Base-by-base conservation (phyloP, 92 coral and sea anemone species). In the Galaxea fascicularis region DNA sequence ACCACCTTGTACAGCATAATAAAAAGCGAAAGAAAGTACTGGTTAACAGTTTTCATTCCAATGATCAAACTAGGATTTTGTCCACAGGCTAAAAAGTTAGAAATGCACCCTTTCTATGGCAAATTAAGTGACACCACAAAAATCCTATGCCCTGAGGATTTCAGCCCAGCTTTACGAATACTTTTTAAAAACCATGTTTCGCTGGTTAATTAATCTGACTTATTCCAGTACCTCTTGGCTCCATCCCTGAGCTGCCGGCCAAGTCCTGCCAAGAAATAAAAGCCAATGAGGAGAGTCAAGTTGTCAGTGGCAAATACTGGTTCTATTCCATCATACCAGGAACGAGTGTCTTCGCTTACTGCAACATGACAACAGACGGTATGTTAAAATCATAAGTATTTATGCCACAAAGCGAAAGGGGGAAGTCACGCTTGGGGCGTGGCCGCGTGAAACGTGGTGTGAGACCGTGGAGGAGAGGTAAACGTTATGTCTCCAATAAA, bases 211-310 rank as follows among this genome's bases (percentile, higher is more conserved):
- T 22, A 15, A 11, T 11, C 2, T 0, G 60, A 26, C 52, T 17
- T 4, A 3, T 27, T 16, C 1, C 74, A 79, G 83, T 79, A 10
- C 64, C 74, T 28, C 83, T 79, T 9, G 83, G 83, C 49, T 79
- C 83, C n/a, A 64, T 65, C 26, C 74, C 73, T 45, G 74, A 47
- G 28, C 74, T 79, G 10, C 83, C 83, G 20, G 83, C 83, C 14
- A 30, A 79, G 29, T 28, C 83, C 0, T 79, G 74, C 26, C 27
- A 30, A 7, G 83, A 79, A 52, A 79, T 79, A 16, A 64, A 79
- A 9, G 29, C 24, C 1, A 79, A 68, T 79, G 83, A 79, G 28
- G 73, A 29, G 8, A 74, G 74, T 20, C 57, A 29, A 8, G 74
- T 26, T 0, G 27, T 28, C 65, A 79, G 60, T 29, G 83, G 74